These are phyloP conservation scores for Pogonophryne albipinna DNA, from an alignment of 2,797 vertebrate genomes.

Conservation along the genomic window DNA sequence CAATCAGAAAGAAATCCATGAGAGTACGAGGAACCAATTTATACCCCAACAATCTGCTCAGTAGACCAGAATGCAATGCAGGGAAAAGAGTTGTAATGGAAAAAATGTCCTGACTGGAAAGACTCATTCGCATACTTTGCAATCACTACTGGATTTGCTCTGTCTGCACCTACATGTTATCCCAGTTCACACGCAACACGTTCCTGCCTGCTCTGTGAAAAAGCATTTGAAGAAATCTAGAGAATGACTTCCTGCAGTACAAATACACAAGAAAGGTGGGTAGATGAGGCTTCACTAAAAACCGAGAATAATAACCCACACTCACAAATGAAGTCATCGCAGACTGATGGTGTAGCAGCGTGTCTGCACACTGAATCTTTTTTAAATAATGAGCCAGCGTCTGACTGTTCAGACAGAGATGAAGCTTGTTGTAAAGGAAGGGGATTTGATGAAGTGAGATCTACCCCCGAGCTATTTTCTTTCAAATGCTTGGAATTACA, in stretches of 20 bases:
- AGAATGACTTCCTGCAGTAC: constrained; percentile 41
- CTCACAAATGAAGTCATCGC: constrained; percentile 21
- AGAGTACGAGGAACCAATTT: constrained; percentile 3
- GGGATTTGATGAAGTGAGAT: constrained; percentile 8
- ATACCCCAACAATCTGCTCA: background rate
- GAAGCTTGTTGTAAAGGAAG: constrained; percentile 6
- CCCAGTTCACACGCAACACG: constrained; percentile 29
- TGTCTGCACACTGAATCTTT: constrained; percentile 16
- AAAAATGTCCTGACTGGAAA: constrained; percentile 27
- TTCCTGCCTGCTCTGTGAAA: constrained; percentile 44
- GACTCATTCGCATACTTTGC: constrained; percentile 32
- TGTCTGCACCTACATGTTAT: constrained; percentile 47
- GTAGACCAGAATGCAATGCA: constrained; percentile 26
- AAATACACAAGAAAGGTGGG: constrained; percentile 42
- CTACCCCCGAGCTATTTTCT: constrained; percentile 36
- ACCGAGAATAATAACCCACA: constrained; percentile 17
- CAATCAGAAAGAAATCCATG: constrained; percentile 12
- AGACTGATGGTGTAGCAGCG: constrained; percentile 19
- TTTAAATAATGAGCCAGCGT: constrained; percentile 17
- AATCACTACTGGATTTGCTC: background rate
- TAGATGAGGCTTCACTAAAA: constrained; percentile 24
- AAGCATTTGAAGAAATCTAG: constrained; percentile 50
- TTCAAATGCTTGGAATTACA: constrained; percentile 32
- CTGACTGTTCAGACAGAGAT: constrained; percentile 31
- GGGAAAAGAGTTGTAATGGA: constrained; percentile 16